A percentile compares a stretch with the other conserved stretches of the same genome.
Conservation (phyloP, 2,888 invertebrate genomes). For the Spatulosminthurus flaviceps region DNA sequence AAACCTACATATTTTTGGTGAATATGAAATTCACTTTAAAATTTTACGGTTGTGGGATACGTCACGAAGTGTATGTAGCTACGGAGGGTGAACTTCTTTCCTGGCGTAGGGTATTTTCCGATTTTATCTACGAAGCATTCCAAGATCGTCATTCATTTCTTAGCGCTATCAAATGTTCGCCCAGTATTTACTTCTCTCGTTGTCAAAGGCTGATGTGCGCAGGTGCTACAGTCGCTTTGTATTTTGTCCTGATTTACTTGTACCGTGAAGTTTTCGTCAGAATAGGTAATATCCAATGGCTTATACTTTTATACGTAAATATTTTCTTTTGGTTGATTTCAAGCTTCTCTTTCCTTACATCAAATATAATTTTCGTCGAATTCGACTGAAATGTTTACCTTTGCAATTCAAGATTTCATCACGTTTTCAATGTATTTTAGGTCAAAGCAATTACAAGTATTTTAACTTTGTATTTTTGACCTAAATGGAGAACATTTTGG, state of each 20-base stretch:
- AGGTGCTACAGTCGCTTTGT: background rate
- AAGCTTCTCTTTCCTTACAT: no score
- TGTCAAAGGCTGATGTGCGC: constrained; percentile 29
- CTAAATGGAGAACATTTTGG: no score
- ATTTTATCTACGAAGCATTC: constrained; percentile 20
- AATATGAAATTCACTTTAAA: constrained; percentile 19
- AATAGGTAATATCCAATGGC: background rate
- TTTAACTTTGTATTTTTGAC: no score
- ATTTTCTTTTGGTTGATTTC: no score
- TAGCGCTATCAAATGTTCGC: constrained; percentile 1
- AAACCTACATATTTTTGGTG: background rate
- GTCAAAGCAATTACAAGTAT: no score
- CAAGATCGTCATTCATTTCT: constrained; percentile 29
- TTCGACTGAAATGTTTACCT: no score
- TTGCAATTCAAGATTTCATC: no score
- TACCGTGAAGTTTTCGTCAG: constrained; percentile 2
- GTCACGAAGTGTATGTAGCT: background rate
- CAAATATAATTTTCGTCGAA: no score
- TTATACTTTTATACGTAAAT: no score
- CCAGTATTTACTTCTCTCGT: constrained; percentile 18
- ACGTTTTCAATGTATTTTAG: no score
- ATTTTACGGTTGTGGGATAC: background rate
- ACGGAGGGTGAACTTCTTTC: background rate
- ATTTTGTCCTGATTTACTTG: background rate
- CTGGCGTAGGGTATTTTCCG: background rate